Evolutionary conservation across 2,113 vertebrate genomes (phyloP).

Genomic region (Bombycilla garrulus): DNA sequence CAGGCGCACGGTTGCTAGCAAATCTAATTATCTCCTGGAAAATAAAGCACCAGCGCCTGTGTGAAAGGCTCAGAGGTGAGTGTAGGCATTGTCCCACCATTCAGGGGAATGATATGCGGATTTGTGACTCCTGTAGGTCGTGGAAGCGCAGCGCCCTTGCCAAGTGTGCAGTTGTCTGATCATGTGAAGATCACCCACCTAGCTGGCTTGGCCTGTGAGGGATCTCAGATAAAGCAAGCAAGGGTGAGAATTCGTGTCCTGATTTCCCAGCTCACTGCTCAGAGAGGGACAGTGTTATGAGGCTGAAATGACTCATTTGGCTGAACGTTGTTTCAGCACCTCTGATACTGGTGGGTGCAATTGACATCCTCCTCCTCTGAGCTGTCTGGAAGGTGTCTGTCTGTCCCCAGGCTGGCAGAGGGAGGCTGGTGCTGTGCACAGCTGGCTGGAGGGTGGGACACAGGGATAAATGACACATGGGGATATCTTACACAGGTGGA

Average conservation of each 20-base stretch:
- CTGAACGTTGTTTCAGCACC: background rate
- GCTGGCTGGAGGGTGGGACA: background rate
- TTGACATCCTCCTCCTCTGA: background rate
- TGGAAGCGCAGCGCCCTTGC: background rate
- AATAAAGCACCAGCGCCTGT: background rate
- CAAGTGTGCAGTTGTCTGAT: conserved; percentile 10
- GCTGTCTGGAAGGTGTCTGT: background rate
- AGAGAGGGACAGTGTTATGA: accelerated
- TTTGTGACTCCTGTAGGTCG: background rate
- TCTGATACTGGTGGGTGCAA: background rate
- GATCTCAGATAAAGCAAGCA: background rate
- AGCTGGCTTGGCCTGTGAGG: background rate
- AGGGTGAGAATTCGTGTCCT: background rate
- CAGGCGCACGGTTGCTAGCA: background rate
- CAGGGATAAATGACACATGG: background rate
- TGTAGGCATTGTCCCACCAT: background rate
- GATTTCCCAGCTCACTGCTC: conserved; percentile 13
- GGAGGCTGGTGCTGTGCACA: background rate
- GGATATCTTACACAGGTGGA: background rate
- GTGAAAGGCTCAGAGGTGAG: background rate
- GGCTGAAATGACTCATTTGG: background rate
- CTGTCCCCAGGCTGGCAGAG: background rate
- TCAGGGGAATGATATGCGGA: background rate
- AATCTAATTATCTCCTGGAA: conserved; percentile 46
- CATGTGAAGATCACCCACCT: background rate